phyloP scores from a whole-genome alignment of 2,888 invertebrate species.

The Acholoe squamosa region DNA sequence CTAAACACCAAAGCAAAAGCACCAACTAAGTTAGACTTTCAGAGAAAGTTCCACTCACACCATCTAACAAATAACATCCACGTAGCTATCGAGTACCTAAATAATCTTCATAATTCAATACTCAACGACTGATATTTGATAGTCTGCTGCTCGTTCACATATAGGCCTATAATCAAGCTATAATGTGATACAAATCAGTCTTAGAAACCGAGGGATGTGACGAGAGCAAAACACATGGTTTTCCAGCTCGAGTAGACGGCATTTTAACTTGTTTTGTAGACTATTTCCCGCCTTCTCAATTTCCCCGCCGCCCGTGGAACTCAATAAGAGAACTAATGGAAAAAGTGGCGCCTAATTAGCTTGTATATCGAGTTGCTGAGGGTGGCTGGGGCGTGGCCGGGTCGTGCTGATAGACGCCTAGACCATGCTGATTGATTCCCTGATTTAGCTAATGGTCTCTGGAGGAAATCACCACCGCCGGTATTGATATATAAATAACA shows the following conservation, averaged over 20 bases:
- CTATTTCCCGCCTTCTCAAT: not conserved
- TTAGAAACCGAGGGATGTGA: too few species aligned
- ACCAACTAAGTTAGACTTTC: too few species aligned
- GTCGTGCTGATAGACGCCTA: not conserved
- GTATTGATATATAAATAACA: slow-evolving; percentile 44
- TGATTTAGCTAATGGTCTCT: slow-evolving; percentile 28
- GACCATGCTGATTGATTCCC: not conserved
- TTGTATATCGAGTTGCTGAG: slow-evolving; percentile 36
- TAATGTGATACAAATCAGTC: too few species aligned
- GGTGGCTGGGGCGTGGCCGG: not conserved
- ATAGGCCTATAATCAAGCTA: too few species aligned
- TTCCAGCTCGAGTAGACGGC: not conserved
- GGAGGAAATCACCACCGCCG: not conserved
- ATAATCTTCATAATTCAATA: too few species aligned
- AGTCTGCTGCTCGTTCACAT: too few species aligned
- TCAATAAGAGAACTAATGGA: not conserved
- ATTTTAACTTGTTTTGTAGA: not conserved
- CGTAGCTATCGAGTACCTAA: too few species aligned
- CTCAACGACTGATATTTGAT: too few species aligned
- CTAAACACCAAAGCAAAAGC: too few species aligned
- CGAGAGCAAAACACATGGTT: not conserved
- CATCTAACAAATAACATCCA: too few species aligned
- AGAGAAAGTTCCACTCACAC: too few species aligned
- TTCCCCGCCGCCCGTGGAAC: not conserved
- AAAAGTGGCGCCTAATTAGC: slow-evolving; percentile 25